Percentiles rank a stretch among this genome's conserved stretches.
phyloP scores from a whole-genome alignment of 2,797 vertebrate genomes.

The Peromyscus eremicus region DNA sequence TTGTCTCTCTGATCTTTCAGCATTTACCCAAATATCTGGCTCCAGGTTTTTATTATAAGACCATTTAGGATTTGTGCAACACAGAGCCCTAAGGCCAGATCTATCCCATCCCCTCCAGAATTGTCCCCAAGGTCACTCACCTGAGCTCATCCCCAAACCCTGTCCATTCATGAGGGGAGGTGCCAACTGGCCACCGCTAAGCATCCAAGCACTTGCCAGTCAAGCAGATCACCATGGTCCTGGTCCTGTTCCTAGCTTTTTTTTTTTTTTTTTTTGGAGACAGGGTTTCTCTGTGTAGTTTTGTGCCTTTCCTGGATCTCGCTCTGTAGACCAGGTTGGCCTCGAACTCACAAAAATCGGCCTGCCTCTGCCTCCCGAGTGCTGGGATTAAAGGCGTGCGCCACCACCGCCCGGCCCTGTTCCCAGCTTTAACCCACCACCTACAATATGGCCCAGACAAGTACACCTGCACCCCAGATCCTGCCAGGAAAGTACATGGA shows the following conservation, averaged over 20 bases:
- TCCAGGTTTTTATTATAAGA: too few relatives aligned
- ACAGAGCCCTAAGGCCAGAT: not conserved
- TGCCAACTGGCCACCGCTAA: not conserved
- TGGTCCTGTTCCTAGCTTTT: not conserved
- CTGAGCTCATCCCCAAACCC: not conserved
- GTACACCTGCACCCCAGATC: accelerated
- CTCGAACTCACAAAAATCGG: too few relatives aligned
- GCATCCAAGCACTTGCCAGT: not conserved
- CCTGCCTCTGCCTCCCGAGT: too few relatives aligned
- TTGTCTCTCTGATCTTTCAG: too few relatives aligned
- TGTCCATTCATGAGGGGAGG: not conserved
- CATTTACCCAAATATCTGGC: too few relatives aligned
- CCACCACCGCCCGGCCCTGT: not conserved
- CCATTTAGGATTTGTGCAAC: too few relatives aligned
- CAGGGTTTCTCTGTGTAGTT: too few relatives aligned
- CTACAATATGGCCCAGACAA: not conserved
- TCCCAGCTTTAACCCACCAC: not conserved
- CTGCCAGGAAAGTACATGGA: not conserved
- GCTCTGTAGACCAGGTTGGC: too few relatives aligned
- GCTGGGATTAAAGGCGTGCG: too few relatives aligned
- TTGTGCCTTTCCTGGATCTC: too few relatives aligned
- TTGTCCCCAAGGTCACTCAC: not conserved
- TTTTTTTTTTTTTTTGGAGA: too few relatives aligned
- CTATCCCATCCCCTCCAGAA: not conserved
- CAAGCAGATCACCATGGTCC: not conserved